Evolutionary conservation across 1,140 invertebrate species (phyloP), one percentile per base, ranked within the genome.

Genomic region (Manduca sexta): DNA sequence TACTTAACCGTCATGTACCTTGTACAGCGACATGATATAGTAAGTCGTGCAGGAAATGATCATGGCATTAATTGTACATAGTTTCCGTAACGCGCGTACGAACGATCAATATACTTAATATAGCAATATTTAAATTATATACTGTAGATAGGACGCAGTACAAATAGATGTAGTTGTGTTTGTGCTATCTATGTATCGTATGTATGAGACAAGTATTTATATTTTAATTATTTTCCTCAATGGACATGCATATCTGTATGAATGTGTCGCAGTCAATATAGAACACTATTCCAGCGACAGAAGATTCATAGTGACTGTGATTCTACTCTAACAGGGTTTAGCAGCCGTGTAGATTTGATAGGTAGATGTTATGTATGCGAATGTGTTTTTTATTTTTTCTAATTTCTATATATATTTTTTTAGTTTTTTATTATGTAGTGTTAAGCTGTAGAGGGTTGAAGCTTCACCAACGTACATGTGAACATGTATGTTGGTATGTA

Each of bases 281-380:
- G 4, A 26, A 26, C 21, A 5, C 21, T 26, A 26, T 26, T 26
- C 4, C 21, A 26, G 8, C 8, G 21, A 26, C 1, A 8, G 8
- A 26, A 26, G 21, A 8, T 26, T 26, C 21, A 18, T 40, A 40
- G 16, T 40, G 38, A 40, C n/a, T 26, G 21, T 26, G 8, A 8
- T 26, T 8, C 21, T 3, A 26, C 8, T 26, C 21, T 26, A 26
- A 26, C 21, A 26, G 21, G 42, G 30, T 35, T 26, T 31, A 37
- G 51, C 45, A 45, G 42, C 41, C 10, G 41, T 2, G 73, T 43
- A 43, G 31, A 45, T 21, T 72, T 69, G 64, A 60, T 69, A 78
- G 80, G 80, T 81, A 81, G 80, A 82, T 82, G 80, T 84, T 80
- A 81, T 84, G 74, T 71, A 72, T 79, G 73, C 74, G 76, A 71